Evolutionary conservation across 2,888 invertebrate genomes (phyloP).

Genomic region (Lagria hirta): DNA sequence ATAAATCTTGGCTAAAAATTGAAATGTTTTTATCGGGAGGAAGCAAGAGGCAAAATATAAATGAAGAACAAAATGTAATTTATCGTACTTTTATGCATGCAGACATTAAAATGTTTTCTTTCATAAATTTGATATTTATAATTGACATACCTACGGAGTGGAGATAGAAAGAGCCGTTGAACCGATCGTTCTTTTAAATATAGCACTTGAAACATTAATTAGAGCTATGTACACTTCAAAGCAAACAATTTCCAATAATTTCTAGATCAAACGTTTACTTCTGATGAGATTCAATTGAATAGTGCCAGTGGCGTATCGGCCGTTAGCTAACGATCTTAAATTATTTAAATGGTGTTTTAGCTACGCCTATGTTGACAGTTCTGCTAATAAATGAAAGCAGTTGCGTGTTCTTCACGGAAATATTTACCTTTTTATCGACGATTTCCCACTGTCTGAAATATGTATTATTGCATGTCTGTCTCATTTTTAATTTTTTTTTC

Average conservation of each 20-base stretch:
- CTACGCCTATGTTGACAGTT: conserved; percentile 3
- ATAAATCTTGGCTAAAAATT: no score
- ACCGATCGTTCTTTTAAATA: conserved; percentile 14
- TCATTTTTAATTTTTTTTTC: no score
- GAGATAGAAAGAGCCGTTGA: conserved; percentile 12
- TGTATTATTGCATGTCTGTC: no score
- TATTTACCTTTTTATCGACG: conserved; percentile 1
- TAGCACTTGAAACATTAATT: conserved; percentile 11
- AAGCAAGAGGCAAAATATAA: conserved; percentile 12
- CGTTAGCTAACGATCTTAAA: not conserved
- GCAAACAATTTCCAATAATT: conserved; percentile 10
- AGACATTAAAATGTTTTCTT: conserved; percentile 4
- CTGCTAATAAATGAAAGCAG: conserved; percentile 13
- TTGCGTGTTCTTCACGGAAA: conserved; percentile 8
- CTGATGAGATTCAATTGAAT: conserved; percentile 2
- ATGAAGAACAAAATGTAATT: conserved; percentile 14
- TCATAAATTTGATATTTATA: conserved; percentile 17
- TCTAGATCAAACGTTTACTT: conserved; percentile 10
- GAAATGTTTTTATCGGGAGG: conserved; percentile 12
- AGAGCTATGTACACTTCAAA: conserved; percentile 12
- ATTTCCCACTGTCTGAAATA: not conserved
- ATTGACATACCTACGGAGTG: no score
- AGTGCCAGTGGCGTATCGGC: conserved; percentile 7
- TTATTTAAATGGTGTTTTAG: conserved; percentile 1
- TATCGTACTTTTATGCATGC: conserved; percentile 10